These are phyloP conservation scores for Eurosta solidaginis DNA, from an alignment of 1,140 invertebrate genomes.

Conservation along the genomic window DNA sequence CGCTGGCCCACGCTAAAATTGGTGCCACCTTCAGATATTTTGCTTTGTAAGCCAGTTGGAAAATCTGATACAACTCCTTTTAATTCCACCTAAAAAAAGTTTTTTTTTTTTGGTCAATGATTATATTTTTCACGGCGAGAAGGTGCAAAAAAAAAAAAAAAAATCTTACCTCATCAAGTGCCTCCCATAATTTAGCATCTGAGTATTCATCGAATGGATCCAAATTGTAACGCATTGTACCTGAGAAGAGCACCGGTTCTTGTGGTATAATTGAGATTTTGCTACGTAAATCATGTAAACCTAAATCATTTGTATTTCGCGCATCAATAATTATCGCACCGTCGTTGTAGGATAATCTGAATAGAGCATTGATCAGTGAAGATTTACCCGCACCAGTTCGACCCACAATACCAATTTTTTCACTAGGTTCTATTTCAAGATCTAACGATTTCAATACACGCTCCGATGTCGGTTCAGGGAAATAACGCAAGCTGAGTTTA, in stretches of 20 bases:
- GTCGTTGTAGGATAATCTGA: constrained; percentile 73
- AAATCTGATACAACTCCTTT: constrained; percentile 70
- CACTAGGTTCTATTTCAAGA: constrained; percentile 65
- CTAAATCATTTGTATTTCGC: constrained; percentile 66
- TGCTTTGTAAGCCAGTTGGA: constrained; percentile 69
- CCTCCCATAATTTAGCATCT: constrained; percentile 81
- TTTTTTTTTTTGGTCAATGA: neutral
- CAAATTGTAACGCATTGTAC: constrained; percentile 79
- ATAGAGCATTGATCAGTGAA: constrained; percentile 81
- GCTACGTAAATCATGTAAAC: constrained; percentile 73
- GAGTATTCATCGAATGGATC: constrained; percentile 81
- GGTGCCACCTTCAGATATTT: constrained; percentile 74
- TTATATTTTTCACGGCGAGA: neutral
- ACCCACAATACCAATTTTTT: constrained; percentile 79
- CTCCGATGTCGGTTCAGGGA: constrained; percentile 65
- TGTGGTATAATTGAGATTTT: constrained; percentile 90
- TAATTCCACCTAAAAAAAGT: constrained; percentile 63
- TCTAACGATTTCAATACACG: constrained; percentile 68
- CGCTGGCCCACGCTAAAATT: constrained; percentile 84
- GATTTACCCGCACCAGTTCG: constrained; percentile 93
- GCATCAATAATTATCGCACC: constrained; percentile 77
- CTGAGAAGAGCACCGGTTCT: constrained; percentile 84
- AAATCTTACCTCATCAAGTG: constrained; percentile 69
- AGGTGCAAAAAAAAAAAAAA: neutral
- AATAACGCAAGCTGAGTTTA: constrained; percentile 70